Evolutionary conservation across 2,888 invertebrate genomes (phyloP).

Genomic region (Hydrotaea cyrtoneurina): DNA sequence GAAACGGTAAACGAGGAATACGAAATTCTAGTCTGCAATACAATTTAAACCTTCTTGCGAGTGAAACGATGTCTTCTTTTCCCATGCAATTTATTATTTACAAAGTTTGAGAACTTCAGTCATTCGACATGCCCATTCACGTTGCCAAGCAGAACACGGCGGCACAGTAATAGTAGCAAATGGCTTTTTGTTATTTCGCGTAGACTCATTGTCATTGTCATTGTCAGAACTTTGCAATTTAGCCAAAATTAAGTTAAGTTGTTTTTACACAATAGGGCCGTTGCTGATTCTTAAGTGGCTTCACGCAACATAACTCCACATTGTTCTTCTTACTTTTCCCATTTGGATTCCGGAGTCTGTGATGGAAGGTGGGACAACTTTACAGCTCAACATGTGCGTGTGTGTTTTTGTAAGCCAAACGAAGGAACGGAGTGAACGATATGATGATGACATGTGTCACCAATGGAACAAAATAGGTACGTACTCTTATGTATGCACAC

Average conservation of each 20-base stretch:
- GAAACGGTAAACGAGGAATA: neutral
- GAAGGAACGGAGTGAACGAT: neutral
- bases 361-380: neutral
- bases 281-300: conserved; percentile 24
- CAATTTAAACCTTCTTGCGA: conserved; percentile 6
- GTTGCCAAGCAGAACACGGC: neutral
- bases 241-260: conserved; percentile 38
- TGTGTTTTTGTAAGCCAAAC: neutral
- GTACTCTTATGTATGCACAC: too few species aligned
- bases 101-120: conserved; percentile 16
- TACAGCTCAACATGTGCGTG: neutral
- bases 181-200: conserved; percentile 4
- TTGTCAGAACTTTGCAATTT: conserved; percentile 39
- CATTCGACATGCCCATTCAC: neutral
- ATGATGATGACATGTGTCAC: conserved; percentile 11
- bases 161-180: neutral
- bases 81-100: conserved; percentile 33
- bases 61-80: neutral
- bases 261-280: neutral
- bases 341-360: neutral
- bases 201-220: neutral
- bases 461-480: neutral
- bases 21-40: neutral
- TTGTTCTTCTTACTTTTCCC: conserved; percentile 1
- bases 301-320: conserved; percentile 5